These are phyloP conservation scores for Macrophya alboannulata DNA, from an alignment of 2,888 invertebrate species.

Conservation along the genomic window DNA sequence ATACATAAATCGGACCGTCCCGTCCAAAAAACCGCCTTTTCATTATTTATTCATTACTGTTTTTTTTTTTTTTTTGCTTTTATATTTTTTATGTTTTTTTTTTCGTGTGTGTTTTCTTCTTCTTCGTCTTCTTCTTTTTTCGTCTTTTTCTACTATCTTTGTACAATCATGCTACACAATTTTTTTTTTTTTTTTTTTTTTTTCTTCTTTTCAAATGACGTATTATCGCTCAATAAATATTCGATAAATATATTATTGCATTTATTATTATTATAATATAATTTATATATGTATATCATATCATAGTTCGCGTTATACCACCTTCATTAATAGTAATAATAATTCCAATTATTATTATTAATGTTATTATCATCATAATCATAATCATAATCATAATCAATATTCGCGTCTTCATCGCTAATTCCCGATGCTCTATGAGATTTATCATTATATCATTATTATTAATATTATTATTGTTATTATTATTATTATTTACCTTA, in stretches of 20 bases:
- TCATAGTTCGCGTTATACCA: slow-evolving; percentile 64
- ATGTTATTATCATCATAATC: slow-evolving; percentile 66
- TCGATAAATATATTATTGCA: slow-evolving; percentile 78
- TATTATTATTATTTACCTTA: slow-evolving; percentile 57
- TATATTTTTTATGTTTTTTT: slow-evolving; percentile 60
- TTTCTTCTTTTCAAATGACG: slow-evolving; percentile 55
- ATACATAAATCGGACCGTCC: slow-evolving; percentile 67
- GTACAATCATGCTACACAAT: slow-evolving; percentile 76
- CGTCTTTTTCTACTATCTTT: slow-evolving; percentile 70
- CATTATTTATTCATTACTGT: slow-evolving; percentile 30
- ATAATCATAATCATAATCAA: slow-evolving; percentile 63
- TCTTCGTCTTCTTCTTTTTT: slow-evolving; percentile 54
- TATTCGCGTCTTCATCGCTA: slow-evolving; percentile 55
- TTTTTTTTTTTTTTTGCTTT: slow-evolving; percentile 55
- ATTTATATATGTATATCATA: slow-evolving; percentile 66
- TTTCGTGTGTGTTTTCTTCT: slow-evolving; percentile 56
- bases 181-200: slow-evolving; percentile 68
- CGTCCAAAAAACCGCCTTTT: slow-evolving; percentile 61
- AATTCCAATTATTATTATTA: slow-evolving; percentile 69
- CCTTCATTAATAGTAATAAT: slow-evolving; percentile 63
- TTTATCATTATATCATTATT: slow-evolving; percentile 60
- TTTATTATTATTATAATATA: slow-evolving; percentile 70
- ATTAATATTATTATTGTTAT: slow-evolving; percentile 57
- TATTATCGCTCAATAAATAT: slow-evolving; percentile 76
- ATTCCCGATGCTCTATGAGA: slow-evolving; percentile 17